Evolutionary conservation across 2,888 invertebrate genomes (phyloP).

Genomic region (Scelioninae gen. 1): DNA sequence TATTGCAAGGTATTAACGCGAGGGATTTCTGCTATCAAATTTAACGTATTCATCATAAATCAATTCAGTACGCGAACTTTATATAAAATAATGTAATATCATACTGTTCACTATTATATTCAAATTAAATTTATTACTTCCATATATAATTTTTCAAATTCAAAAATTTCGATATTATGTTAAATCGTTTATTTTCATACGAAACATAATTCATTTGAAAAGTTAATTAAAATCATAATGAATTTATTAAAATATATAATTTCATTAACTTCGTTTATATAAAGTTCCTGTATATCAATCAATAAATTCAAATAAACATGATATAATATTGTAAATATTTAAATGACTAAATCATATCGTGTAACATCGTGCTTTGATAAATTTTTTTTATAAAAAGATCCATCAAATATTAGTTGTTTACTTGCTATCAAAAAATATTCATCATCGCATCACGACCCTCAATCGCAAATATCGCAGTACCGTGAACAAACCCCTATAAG

Average conservation of each 20-base stretch:
- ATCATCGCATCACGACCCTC: constrained; percentile 33
- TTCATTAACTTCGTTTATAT: no score
- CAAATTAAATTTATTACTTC: constrained; percentile 1
- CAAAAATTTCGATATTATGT: neutral
- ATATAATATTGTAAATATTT: no score
- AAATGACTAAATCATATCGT: no score
- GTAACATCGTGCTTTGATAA: no score
- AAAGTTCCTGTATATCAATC: no score
- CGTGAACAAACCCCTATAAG: constrained; percentile 17
- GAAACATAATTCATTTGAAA: no score
- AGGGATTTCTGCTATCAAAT: constrained; percentile 11
- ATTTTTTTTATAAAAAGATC: neutral
- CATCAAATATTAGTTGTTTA: constrained; percentile 33
- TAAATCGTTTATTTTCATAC: neutral
- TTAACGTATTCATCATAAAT: constrained; percentile 9
- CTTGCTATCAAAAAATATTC: constrained; percentile 49
- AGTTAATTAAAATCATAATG: no score
- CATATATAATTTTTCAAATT: neutral
- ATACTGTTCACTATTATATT: neutral
- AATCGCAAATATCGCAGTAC: constrained; percentile 38
- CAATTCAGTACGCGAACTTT: constrained; percentile 10
- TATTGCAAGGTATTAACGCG: neutral
- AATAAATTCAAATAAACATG: no score
- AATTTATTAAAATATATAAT: no score
- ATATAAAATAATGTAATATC: constrained; percentile 1